Percentiles rank a stretch among this genome's conserved stretches.
Conservation (phyloP, 2,888 invertebrate genomes). For the Idaea aversata region DNA sequence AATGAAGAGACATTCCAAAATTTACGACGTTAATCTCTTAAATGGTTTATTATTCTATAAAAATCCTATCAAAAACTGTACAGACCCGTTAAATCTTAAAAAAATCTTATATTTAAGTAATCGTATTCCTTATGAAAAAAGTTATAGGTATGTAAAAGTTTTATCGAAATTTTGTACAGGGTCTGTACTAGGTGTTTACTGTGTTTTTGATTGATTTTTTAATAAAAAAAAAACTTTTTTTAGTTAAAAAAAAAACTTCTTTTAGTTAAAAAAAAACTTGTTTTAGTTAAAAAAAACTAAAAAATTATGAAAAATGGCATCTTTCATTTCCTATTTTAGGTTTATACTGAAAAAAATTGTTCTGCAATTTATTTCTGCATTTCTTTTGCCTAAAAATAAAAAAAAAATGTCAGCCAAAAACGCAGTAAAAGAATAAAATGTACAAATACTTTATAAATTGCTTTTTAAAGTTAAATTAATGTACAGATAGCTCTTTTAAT, state of each 20-base stretch:
- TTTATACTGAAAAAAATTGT: not conserved
- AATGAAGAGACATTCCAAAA: slow-evolving; percentile 75
- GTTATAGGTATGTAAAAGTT: slow-evolving; percentile 18
- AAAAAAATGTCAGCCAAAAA: not conserved
- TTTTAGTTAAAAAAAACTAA: not conserved
- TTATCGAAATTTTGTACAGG: slow-evolving; percentile 18
- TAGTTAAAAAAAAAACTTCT: slow-evolving; percentile 1
- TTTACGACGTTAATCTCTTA: slow-evolving; percentile 69
- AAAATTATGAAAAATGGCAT: not conserved
- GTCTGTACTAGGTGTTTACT: slow-evolving; percentile 22
- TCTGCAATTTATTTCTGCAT: not conserved
- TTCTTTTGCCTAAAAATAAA: not conserved
- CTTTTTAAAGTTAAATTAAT: not conserved
- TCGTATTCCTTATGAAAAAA: slow-evolving; percentile 21
- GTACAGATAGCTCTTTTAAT: not conserved
- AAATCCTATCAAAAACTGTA: slow-evolving; percentile 26
- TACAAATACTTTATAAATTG: not conserved
- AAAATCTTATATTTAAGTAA: slow-evolving; percentile 24
- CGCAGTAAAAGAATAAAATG: not conserved
- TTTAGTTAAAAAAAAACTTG: not conserved
- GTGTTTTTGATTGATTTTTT: slow-evolving; percentile 19
- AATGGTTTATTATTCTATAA: slow-evolving; percentile 31
- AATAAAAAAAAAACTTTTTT: not conserved
- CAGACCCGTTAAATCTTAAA: slow-evolving; percentile 22
- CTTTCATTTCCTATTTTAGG: not conserved